These are phyloP conservation scores for Zaprionus tsacasi DNA, from an alignment of 1,140 invertebrate genomes.

Conservation along the genomic window DNA sequence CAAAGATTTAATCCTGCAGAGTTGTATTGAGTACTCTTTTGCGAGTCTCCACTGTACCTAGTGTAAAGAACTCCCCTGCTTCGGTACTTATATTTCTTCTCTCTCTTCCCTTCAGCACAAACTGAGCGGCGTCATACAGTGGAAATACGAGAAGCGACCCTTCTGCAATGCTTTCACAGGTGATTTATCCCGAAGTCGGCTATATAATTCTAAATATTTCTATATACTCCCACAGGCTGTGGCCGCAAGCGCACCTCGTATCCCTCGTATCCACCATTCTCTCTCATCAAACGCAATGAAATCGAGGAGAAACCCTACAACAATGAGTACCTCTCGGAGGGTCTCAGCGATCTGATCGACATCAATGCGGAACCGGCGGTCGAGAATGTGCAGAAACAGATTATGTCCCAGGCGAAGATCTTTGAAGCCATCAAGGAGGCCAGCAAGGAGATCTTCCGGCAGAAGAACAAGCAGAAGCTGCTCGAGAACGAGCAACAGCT, in stretches of 20 bases:
- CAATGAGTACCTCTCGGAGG: constrained; percentile 85
- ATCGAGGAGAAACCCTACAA: constrained; percentile 73
- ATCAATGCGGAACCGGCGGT: constrained; percentile 88
- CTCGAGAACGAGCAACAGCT: constrained; percentile 54
- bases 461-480: constrained; percentile 83
- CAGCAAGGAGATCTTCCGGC: constrained; percentile 87
- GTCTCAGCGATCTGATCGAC: constrained; percentile 87
- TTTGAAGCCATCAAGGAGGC: constrained; percentile 91
- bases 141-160: constrained; percentile 86
- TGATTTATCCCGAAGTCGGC: constrained; percentile 70
- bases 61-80: background rate
- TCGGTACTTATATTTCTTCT: background rate
- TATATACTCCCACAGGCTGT: constrained; percentile 85
- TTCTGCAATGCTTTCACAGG: constrained; percentile 91
- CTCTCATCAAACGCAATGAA: constrained; percentile 72
- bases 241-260: constrained; percentile 87
- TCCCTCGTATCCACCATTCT: constrained; percentile 84
- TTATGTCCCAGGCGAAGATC: constrained; percentile 90
- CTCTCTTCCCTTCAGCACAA: constrained; percentile 58
- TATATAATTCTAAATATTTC: background rate
- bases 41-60: too few species aligned
- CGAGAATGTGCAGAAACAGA: constrained; percentile 90
- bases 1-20: too few species aligned
- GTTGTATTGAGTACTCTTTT: too few species aligned
- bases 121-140: constrained; percentile 77